Base-by-base conservation (phyloP, 2,888 invertebrate genomes). In the Xestobium rufovillosum region DNA sequence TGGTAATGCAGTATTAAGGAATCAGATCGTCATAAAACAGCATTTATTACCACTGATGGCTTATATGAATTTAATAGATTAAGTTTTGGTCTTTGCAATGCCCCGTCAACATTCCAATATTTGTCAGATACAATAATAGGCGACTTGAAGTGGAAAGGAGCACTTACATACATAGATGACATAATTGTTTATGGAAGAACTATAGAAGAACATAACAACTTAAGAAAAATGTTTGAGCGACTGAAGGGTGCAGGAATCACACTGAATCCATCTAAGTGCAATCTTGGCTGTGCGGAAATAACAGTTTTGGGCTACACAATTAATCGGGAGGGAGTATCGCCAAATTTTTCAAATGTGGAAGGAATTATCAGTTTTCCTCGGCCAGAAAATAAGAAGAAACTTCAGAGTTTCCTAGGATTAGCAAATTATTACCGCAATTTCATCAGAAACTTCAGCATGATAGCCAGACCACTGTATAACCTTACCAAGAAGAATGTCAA, bases 91-190 rank as follows among this genome's bases (percentile, higher is more conserved):
- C 35, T 50, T 28, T 49, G 48, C 15, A 49, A 48, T 16, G 48
- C 50, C 6, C 51, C 52, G 2, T 39, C 31, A 1, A 47, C 47
- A 1, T 53, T 51, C 28, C 45, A 49, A 35, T 32, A 38, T 12
- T 30, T 53, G 19, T 41, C 46, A 19, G 23, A 19, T n/a, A 19
- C 6, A 19, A n/a, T 19, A 8, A 8, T 19, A 8, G 6, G n/a
- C 6, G n/a, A n/a, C 6, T 8, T 19, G 23, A 19, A 19, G n/a
- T 29, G 3, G 29, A 14, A 3, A 3, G 29, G 13, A 29, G 8
- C 4, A 3, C 14, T 57, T 3, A 48, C 55, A 1, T 60, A 55
- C 34, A 15, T 58, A 4, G 56, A 59, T 23, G 55, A 59, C 38
- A 42, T 55, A 3, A 42, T 59, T 0, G 43, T 52, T 27, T 6